Conservation (phyloP, 2,888 invertebrate species). For the Dichetophora obliterata region DNA sequence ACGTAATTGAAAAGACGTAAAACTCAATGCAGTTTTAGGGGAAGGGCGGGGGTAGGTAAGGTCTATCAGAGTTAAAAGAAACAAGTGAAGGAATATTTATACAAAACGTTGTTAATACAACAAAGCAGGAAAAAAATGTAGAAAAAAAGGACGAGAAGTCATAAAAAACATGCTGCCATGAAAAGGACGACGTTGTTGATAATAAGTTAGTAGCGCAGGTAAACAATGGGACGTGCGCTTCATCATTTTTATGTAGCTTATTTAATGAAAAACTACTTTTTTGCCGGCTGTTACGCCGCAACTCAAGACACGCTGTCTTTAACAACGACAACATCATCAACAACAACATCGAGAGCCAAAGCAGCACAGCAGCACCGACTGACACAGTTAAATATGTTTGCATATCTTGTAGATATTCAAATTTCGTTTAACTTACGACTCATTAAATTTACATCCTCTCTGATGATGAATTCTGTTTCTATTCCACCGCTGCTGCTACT, state of each 20-base stretch:
- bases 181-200: neutral
- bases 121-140: neutral
- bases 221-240: no score
- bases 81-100: neutral
- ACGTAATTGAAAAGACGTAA: conserved; percentile 32
- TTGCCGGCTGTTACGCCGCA: no score
- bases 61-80: neutral
- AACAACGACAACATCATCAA: neutral
- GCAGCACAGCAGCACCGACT: conserved; percentile 8
- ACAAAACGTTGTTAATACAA: neutral
- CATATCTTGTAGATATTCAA: conserved; percentile 38
- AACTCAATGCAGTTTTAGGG: neutral
- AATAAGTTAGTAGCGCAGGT: neutral
- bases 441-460: conserved; percentile 48
- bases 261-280: conserved; percentile 7
- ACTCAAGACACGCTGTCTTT: no score
- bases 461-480: neutral
- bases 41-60: neutral
- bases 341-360: neutral
- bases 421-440: conserved; percentile 52
- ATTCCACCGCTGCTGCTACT: neutral
- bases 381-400: conserved; percentile 27
- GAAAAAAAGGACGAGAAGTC: neutral
- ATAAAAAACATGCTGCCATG: neutral
- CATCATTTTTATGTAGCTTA: conserved; percentile 23